A percentile compares a stretch with the other conserved stretches of the same genome.
Conservation (phyloP, 2,888 invertebrate genomes). For the Spodoptera exigua region DNA sequence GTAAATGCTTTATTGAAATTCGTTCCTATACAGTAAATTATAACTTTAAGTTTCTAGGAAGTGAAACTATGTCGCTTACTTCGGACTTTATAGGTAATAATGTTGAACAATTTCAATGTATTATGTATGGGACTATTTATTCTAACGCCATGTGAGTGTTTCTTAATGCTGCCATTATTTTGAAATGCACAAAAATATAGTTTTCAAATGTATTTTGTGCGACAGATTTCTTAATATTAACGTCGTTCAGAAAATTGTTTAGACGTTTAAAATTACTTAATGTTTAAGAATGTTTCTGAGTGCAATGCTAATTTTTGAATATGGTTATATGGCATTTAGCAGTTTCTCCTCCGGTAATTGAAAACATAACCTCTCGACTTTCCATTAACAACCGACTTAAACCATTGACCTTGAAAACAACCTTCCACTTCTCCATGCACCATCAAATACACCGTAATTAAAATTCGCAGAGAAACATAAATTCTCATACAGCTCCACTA, state of each 20-base stretch:
- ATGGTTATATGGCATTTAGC: too few species aligned
- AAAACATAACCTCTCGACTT: too few species aligned
- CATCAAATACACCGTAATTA: background rate
- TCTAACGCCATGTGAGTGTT: background rate
- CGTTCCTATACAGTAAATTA: slow-evolving; percentile 50
- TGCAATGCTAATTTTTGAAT: too few species aligned
- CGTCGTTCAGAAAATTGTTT: too few species aligned
- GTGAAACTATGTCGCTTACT: slow-evolving; percentile 29
- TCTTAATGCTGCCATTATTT: slow-evolving; percentile 2
- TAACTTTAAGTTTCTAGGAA: slow-evolving; percentile 43
- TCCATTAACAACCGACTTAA: too few species aligned
- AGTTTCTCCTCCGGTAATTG: too few species aligned
- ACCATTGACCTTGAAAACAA: background rate
- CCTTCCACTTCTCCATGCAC: background rate
- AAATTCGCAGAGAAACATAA: slow-evolving; percentile 6
- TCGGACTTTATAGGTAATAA: slow-evolving; percentile 45
- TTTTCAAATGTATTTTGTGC: too few species aligned
- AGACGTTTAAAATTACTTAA: too few species aligned
- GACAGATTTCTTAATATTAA: too few species aligned
- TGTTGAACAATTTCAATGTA: slow-evolving; percentile 31
- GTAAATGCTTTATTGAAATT: slow-evolving; percentile 40
- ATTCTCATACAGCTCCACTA: slow-evolving; percentile 33
- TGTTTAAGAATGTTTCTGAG: too few species aligned
- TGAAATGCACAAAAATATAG: too few species aligned
- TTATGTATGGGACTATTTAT: slow-evolving; percentile 23